Base-by-base conservation (phyloP, 2,797 vertebrate species). In the Botia kubotai region DNA sequence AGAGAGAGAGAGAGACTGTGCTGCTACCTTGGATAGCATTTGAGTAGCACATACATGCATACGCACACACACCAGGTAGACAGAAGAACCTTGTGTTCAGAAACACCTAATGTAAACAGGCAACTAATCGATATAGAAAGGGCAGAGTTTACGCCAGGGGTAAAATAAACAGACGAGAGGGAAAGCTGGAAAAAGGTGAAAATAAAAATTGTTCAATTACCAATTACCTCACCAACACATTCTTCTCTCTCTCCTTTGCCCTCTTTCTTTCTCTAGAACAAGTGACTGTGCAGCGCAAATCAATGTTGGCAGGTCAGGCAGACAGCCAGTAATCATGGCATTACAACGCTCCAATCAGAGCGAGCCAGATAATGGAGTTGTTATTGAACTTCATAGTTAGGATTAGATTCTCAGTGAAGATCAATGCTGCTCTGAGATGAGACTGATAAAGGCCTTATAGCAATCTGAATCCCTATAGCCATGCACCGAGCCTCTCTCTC, bases 301-400 rank as follows among this genome's bases (percentile, higher is more conserved):
- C 96, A 96, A 97, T 97, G 96, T 95, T 97, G 96, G 96, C 96
- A 97, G 96, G 95, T 95, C 95, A 96, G 96, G 94, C 95, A 95
- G 96, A 93, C 96, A 95, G 95, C 96, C 95, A 96, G 96, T 97
- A 97, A 97, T 97, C 96, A 97, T 94, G 94, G 96, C 96, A 97
- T 97, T 97, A 97, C 94, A 96, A 95, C 92, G 95, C 96, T 95
- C 96, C 96, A 97, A 97, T 97, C 96, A 96, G 96, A 95, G 94
- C 93, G 92, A 93, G 94, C 91, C 96, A 96, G 96, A 96, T 97
- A 97, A 97, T 97, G 95, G 96, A 97, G 96, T 97, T 96, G 96
- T 97, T 97, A 97, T 97, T 97, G 96, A 97, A 97, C 96, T 97
- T 97, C 96, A 97, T 97, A 97, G 96, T 96, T 95, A 95, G 96